Conservation (phyloP, 2,113 vertebrate species). For the Vireo altiloquus region DNA sequence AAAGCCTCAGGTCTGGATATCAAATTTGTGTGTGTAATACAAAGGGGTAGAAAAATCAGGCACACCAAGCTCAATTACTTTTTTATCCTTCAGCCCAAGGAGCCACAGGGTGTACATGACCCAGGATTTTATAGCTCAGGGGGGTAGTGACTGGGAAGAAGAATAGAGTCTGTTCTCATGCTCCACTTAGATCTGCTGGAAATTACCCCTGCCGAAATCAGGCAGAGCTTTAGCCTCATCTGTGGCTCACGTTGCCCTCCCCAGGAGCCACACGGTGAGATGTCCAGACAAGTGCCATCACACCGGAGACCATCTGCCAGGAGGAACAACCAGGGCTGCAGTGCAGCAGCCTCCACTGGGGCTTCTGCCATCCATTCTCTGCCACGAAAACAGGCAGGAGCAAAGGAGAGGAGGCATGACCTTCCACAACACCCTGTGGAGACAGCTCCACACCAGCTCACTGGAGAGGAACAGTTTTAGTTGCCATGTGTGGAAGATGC, state of each 20-base stretch:
- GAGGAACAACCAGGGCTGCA: neutral
- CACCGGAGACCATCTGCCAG: neutral
- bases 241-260: neutral
- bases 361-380: neutral
- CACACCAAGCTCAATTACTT: neutral
- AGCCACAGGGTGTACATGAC: neutral
- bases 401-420: neutral
- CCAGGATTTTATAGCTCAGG: neutral
- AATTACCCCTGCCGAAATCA: neutral
- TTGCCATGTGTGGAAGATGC: fast-evolving
- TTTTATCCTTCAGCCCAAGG: neutral
- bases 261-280: neutral
- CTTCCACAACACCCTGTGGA: neutral
- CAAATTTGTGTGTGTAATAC: neutral
- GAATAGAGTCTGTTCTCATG: neutral
- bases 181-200: neutral
- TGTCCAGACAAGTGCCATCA: neutral
- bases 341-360: neutral
- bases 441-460: neutral
- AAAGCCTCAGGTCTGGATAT: neutral
- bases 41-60: neutral
- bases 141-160: neutral
- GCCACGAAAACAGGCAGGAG: neutral
- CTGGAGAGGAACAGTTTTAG: neutral
- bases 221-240: neutral